A percentile compares a stretch with the other conserved stretches of the same genome.
Conservation (phyloP, 2,113 vertebrate genomes). For the Monarcha castaneiventris region DNA sequence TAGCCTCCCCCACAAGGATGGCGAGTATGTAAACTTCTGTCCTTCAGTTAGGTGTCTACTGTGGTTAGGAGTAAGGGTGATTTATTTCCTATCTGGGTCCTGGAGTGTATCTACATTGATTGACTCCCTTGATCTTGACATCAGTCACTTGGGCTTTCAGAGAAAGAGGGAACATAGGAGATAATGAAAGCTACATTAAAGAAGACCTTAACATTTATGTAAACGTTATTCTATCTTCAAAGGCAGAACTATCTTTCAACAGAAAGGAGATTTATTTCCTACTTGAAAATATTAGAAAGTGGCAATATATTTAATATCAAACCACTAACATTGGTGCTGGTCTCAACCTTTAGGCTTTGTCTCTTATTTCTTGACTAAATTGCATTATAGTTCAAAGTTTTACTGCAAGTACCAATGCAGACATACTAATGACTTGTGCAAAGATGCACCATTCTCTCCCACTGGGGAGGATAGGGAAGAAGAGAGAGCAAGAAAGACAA, state of each 20-base stretch:
- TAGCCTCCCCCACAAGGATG: constrained; percentile 70
- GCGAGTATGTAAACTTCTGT: constrained; percentile 57
- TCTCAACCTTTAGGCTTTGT: not conserved
- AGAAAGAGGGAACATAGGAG: constrained; percentile 59
- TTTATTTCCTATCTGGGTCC: constrained; percentile 76
- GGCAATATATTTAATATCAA: constrained; percentile 14
- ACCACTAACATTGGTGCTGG: not conserved
- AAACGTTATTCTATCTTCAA: constrained; percentile 80
- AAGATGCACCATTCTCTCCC: not conserved
- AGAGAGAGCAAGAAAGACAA: not conserved
- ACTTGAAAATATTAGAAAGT: constrained; percentile 51
- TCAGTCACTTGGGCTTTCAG: constrained; percentile 72
- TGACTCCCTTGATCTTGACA: constrained; percentile 84
- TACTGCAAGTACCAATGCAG: not conserved
- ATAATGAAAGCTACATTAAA: constrained; percentile 80
- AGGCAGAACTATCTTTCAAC: constrained; percentile 61
- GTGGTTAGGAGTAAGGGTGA: constrained; percentile 65
- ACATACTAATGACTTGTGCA: not conserved
- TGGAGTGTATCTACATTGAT: constrained; percentile 80
- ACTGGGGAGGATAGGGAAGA: not conserved
- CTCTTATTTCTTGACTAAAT: not conserved
- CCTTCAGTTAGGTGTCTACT: constrained; percentile 47
- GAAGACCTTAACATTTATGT: constrained; percentile 70
- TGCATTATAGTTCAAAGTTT: not conserved
- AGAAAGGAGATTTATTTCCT: constrained; percentile 52